Evolutionary conservation across 2,113 vertebrate species (phyloP).

Genomic region (Leucopternis melanops): DNA sequence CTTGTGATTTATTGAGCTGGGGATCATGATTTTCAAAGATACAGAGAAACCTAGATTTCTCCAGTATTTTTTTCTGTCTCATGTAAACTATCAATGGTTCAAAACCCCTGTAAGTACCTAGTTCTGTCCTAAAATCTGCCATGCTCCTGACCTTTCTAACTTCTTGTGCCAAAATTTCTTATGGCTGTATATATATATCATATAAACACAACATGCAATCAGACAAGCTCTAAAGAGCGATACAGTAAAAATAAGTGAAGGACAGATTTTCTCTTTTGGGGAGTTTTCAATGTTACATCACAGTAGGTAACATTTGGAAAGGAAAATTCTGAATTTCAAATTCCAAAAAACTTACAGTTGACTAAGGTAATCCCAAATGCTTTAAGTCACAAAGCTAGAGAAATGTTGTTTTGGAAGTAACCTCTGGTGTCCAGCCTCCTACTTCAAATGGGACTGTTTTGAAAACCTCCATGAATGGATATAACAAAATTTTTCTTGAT

Average conservation of each 20-base stretch:
- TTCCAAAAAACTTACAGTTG: not conserved
- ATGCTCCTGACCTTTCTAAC: not conserved
- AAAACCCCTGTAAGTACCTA: not conserved
- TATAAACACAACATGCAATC: not conserved
- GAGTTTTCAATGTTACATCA: not conserved
- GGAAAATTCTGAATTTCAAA: not conserved
- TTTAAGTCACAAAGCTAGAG: not conserved
- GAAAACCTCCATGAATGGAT: accelerated
- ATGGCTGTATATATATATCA: not conserved
- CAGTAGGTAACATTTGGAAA: not conserved
- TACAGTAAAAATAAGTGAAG: not conserved
- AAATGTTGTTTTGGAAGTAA: not conserved
- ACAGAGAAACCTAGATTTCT: not conserved
- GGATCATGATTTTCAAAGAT: not conserved
- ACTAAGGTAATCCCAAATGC: not conserved
- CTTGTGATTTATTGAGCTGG: not conserved
- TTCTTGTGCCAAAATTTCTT: not conserved
- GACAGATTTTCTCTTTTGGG: not conserved
- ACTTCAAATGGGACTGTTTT: not conserved
- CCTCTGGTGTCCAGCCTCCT: not conserved
- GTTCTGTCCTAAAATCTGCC: not conserved
- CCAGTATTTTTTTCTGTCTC: not conserved
- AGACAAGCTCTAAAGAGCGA: not conserved
- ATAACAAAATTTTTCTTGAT: not conserved
- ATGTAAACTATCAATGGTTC: not conserved